phyloP scores from a whole-genome alignment of 2,888 invertebrate species.

The Entomobrya multifasciata region DNA sequence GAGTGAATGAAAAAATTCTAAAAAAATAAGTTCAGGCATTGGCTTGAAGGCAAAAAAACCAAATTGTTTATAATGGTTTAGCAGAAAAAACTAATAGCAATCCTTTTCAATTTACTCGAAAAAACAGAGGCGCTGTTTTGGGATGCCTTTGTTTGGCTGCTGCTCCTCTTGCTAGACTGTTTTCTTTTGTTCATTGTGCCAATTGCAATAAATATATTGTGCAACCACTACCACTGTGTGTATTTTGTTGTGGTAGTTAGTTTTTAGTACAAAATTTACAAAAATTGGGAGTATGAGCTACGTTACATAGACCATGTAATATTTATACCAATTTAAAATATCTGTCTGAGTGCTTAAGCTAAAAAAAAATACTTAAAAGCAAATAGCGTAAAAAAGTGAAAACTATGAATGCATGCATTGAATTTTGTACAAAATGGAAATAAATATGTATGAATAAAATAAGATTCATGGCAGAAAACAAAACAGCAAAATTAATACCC shows the following conservation, averaged over 20 bases:
- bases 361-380: background rate
- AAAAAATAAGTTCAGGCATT: background rate
- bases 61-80: background rate
- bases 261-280: too few species aligned
- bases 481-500: background rate
- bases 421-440: too few species aligned
- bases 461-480: background rate
- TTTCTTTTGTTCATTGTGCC: conserved; percentile 12
- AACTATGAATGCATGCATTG: too few species aligned
- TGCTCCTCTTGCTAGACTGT: background rate
- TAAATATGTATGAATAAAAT: background rate
- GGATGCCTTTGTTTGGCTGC: too few species aligned
- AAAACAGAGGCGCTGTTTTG: background rate
- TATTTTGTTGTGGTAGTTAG: background rate
- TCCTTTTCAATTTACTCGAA: conserved; percentile 64
- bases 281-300: too few species aligned
- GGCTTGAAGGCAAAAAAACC: background rate
- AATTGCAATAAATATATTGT: conserved; percentile 30
- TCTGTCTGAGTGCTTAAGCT: background rate
- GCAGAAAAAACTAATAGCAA: conserved; percentile 45
- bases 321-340: conserved; percentile 34
- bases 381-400: background rate
- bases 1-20: background rate
- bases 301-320: conserved; percentile 27
- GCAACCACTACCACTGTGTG: background rate